phyloP scores from a whole-genome alignment of 2,113 vertebrate genomes.

The Gopherus flavomarginatus region DNA sequence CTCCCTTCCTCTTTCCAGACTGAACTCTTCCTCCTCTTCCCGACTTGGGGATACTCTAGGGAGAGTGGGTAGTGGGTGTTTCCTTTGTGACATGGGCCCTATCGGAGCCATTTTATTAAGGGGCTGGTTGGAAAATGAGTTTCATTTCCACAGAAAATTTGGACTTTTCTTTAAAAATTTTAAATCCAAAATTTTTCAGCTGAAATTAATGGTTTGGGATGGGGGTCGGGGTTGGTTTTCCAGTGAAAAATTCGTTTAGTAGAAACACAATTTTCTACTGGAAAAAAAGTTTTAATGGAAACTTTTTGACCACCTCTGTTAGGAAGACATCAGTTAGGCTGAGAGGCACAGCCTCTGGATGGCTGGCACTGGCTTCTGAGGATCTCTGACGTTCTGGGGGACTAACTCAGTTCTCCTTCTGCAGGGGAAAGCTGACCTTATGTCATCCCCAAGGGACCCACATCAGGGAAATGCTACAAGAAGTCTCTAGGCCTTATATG shows the following conservation, averaged over 20 bases:
- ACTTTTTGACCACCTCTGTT: not conserved
- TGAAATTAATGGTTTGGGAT: not conserved
- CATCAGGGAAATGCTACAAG: too few species aligned
- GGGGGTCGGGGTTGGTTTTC: not conserved
- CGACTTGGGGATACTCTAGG: not conserved
- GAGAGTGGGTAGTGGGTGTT: not conserved
- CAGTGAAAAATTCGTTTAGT: not conserved
- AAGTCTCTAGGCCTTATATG: too few species aligned
- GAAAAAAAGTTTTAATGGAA: not conserved
- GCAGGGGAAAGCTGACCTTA: not conserved
- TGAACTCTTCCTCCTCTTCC: not conserved
- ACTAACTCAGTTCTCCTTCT: not conserved
- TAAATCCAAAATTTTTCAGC: fast-evolving
- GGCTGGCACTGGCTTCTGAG: not conserved
- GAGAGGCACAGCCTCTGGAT: not conserved
- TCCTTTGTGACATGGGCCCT: too few species aligned
- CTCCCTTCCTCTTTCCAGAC: not conserved
- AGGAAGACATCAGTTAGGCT: not conserved
- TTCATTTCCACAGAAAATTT: not conserved
- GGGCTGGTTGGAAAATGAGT: not conserved
- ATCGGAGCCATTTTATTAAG: not conserved
- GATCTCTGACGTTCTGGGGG: not conserved
- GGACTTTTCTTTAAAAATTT: not conserved
- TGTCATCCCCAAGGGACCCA: too few species aligned
- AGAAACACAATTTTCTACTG: not conserved